Evolutionary conservation across 2,888 invertebrate genomes (phyloP), one percentile per base, ranked within the genome.

Genomic region (Ellobium chinense): DNA sequence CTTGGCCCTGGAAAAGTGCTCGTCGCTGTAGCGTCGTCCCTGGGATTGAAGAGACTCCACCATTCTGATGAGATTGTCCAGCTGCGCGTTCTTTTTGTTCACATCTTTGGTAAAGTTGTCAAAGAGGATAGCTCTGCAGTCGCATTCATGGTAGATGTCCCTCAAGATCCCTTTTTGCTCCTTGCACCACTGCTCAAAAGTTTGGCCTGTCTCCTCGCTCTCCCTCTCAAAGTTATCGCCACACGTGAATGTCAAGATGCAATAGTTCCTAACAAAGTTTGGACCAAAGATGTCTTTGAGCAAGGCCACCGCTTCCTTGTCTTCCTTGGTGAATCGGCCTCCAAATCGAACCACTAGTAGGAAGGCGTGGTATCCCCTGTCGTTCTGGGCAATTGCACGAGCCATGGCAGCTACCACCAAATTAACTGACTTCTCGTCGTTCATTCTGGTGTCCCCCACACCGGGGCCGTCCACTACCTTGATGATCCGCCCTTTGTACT

Each of bases 391-490:
- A 27, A 73, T 60, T 31, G 73, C 73, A 14, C 3, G 24, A 24
- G 58, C 1, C 27, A 73, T 60, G 24, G 60, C 9, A 14, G 24
- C 27, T 27, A 60, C 14, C 34, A 60, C 60, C 37, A 73, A 24
- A 0, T 73, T 27, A 1, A 60, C n/a, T n/a, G 73, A 31, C 14
- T 37, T 7, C 18, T 24, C 27, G 2, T 60, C 18, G 24, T 58
- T 60, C 1, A 73, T 29, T 12, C 58, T n/a, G 0, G 73, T 73
- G 31, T 73, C 73, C 18, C 37, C 56, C 3, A 73, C 37, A 24
- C 73, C 73, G 27, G 73, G 73, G 21, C 60, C 73, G 60, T 73
- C 73, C 0, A 73, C 73, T 1, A 73, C 73, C 27, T 73, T 68
- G 2, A 68, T 29, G 29, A 68, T 68, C 7, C 68, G 68, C 0